phyloP scores from a whole-genome alignment of 2,888 invertebrate species.

The Dolichopus griseipennis region DNA sequence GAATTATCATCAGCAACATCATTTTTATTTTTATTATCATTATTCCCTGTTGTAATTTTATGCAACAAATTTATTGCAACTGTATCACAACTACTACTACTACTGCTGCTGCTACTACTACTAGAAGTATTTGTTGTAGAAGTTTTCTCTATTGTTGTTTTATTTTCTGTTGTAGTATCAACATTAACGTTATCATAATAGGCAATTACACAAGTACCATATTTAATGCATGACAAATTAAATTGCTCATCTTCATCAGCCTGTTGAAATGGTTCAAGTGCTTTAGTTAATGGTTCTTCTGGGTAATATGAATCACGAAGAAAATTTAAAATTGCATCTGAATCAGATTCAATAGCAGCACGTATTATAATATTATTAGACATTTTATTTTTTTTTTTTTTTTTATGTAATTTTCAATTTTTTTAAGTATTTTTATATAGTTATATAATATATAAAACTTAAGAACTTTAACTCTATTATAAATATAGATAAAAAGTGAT shows the following conservation, averaged over 20 bases:
- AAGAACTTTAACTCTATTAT: too few relatives aligned
- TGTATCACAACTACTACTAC: too few relatives aligned
- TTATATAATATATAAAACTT: too few relatives aligned
- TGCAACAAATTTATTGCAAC: too few relatives aligned
- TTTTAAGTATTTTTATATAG: too few relatives aligned
- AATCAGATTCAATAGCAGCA: conserved; percentile 26
- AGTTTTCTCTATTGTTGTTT: too few relatives aligned
- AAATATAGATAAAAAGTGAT: too few relatives aligned
- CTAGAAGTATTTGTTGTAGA: too few relatives aligned
- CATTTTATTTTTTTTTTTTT: not conserved
- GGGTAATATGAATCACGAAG: conserved; percentile 32
- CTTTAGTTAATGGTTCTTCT: conserved; percentile 36
- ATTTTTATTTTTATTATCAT: not conserved
- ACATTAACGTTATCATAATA: not conserved
- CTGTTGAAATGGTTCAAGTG: conserved; percentile 30
- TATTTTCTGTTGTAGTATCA: not conserved
- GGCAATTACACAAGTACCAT: conserved; percentile 31
- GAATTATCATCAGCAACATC: not conserved
- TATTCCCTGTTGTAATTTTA: too few relatives aligned
- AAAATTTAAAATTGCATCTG: conserved; percentile 30
- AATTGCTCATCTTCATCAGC: conserved; percentile 31
- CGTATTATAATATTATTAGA: conserved; percentile 23
- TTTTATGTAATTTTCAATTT: too few relatives aligned
- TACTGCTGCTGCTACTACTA: too few relatives aligned
- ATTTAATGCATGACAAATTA: conserved; percentile 28